Percentiles rank a stretch among this genome's conserved stretches.
These are phyloP conservation scores for Eudasyphora cyanicolor DNA, from an alignment of 2,888 invertebrate species.

Conservation along the genomic window DNA sequence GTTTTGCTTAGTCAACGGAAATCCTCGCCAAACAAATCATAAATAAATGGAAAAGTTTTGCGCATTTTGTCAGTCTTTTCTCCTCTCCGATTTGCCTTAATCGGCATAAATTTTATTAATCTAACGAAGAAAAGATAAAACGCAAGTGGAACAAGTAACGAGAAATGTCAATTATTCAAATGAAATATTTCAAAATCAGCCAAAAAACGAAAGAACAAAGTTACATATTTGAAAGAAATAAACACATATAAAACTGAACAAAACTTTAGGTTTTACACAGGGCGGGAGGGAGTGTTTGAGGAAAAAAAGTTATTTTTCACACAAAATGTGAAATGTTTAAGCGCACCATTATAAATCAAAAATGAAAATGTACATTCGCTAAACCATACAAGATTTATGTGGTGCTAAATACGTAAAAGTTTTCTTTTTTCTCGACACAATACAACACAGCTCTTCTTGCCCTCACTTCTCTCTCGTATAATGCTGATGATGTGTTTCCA, in stretches of 20 bases:
- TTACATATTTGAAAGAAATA: background rate
- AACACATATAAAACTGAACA: background rate
- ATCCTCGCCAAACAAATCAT: slow-evolving; percentile 16
- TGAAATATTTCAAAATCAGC: too few relatives aligned
- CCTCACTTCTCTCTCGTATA: slow-evolving; percentile 18
- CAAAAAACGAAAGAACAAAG: background rate
- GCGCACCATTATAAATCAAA: slow-evolving; percentile 59
- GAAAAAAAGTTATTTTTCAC: slow-evolving; percentile 33
- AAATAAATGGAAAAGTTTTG: slow-evolving; percentile 32
- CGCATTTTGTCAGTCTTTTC: background rate
- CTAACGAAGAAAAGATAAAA: background rate
- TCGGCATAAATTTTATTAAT: slow-evolving; percentile 15
- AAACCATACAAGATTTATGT: slow-evolving; percentile 75
- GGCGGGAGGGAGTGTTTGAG: background rate
- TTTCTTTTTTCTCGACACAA: too few relatives aligned
- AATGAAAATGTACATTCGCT: slow-evolving; percentile 61
- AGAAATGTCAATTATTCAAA: slow-evolving; percentile 34
- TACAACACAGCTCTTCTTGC: slow-evolving; percentile 40
- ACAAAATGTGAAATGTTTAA: slow-evolving; percentile 47
- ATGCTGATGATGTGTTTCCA: too few relatives aligned
- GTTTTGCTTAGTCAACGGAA: slow-evolving; percentile 47
- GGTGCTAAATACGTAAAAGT: slow-evolving; percentile 73
- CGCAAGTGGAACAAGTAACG: background rate
- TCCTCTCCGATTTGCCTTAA: background rate
- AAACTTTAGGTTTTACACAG: slow-evolving; percentile 17